phyloP scores from a whole-genome alignment of 1,140 invertebrate species.

The Eupristina koningsbergeri region DNA sequence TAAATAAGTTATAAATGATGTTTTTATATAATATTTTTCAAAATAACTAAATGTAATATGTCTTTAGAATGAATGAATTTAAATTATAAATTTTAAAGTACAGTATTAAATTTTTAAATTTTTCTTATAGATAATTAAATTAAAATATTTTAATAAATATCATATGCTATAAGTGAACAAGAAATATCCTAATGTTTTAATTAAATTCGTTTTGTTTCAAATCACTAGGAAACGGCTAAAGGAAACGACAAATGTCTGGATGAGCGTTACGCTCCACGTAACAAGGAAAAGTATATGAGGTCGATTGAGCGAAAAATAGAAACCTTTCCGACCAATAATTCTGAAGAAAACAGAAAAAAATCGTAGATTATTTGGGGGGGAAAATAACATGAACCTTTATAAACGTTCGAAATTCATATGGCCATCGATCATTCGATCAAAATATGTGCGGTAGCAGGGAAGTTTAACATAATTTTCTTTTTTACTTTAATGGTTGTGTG shows the following conservation, averaged over 20 bases:
- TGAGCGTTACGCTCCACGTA: constrained; percentile 37
- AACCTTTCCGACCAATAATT: constrained; percentile 36
- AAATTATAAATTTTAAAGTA: too few species aligned
- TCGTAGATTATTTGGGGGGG: constrained; percentile 29
- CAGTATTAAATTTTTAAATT: too few species aligned
- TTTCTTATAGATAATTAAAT: too few species aligned
- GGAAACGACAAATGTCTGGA: background rate
- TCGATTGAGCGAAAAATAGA: constrained; percentile 45
- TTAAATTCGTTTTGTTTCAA: background rate
- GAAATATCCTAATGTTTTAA: background rate
- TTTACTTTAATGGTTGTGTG: too few species aligned
- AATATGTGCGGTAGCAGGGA: background rate
- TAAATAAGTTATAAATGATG: too few species aligned
- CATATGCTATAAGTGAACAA: too few species aligned
- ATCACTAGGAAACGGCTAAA: constrained; percentile 15
- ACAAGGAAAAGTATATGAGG: constrained; percentile 40
- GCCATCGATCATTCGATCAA: constrained; percentile 20
- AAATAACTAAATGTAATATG: too few species aligned
- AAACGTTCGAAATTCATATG: background rate
- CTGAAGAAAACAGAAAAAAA: constrained; percentile 3
- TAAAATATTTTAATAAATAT: too few species aligned
- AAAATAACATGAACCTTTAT: constrained; percentile 35
- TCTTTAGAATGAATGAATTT: too few species aligned
- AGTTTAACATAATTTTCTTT: too few species aligned
- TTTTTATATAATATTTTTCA: too few species aligned